phyloP scores from a whole-genome alignment of 2,113 vertebrate species.

The Scortum barcoo region DNA sequence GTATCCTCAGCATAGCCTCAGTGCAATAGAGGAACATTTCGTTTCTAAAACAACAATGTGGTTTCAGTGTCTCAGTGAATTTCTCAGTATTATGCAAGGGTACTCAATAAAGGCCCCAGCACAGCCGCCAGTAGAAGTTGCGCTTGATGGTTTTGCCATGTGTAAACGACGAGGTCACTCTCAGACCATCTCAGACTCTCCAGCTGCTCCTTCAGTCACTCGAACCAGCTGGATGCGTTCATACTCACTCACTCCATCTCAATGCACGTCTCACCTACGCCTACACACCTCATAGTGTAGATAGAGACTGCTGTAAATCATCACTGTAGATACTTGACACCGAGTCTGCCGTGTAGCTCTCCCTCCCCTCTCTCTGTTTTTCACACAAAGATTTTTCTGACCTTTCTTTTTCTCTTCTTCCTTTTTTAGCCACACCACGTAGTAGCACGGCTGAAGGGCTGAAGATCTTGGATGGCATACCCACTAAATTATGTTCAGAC shows the following conservation, averaged over 20 bases:
- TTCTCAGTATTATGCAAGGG: conserved; percentile 47
- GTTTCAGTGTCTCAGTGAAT: conserved; percentile 44
- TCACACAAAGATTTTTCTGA: conserved; percentile 24
- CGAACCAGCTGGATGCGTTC: conserved; percentile 57
- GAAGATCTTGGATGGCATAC: background rate
- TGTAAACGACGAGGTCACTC: conserved; percentile 66
- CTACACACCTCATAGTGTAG: conserved; percentile 40
- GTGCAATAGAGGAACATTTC: conserved; percentile 16
- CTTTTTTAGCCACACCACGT: background rate
- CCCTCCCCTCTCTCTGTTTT: conserved; percentile 20
- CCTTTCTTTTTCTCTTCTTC: background rate
- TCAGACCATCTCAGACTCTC: conserved; percentile 48
- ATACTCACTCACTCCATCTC: conserved; percentile 47
- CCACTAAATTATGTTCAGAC: background rate
- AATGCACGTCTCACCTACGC: conserved; percentile 49
- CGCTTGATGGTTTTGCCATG: conserved; percentile 70
- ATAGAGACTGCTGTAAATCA: conserved; percentile 48
- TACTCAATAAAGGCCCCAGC: conserved; percentile 40
- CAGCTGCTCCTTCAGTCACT: conserved; percentile 68
- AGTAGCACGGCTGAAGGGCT: background rate
- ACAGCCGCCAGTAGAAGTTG: conserved; percentile 17
- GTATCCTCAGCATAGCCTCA: conserved; percentile 34
- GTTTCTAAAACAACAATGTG: conserved; percentile 65
- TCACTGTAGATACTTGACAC: conserved; percentile 24
- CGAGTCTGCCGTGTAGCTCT: background rate